These are phyloP conservation scores for Paramormyrops kingsleyae DNA, from an alignment of 2,113 vertebrate species.

Conservation along the genomic window DNA sequence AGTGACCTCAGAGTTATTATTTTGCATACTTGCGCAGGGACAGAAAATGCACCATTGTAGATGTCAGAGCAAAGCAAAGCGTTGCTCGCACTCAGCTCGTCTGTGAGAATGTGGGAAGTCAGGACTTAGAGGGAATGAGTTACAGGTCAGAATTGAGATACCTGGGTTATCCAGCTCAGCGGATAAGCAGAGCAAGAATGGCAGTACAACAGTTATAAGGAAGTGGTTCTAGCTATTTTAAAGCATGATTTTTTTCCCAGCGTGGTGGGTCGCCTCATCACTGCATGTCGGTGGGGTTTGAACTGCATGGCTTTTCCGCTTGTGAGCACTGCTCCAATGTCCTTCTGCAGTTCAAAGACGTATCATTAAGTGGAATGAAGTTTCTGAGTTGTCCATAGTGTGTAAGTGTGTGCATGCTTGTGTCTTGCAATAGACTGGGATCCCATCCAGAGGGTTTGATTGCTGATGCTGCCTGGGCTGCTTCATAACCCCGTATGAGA, in stretches of 20 bases:
- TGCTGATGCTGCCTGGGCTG: neutral
- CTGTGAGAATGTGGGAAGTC: slow-evolving; percentile 29
- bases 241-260: slow-evolving; percentile 21
- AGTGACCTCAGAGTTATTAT: slow-evolving; percentile 36
- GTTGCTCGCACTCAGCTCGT: slow-evolving; percentile 20
- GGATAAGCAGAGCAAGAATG: slow-evolving; percentile 12
- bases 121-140: slow-evolving; percentile 10
- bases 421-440: neutral
- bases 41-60: slow-evolving; percentile 35
- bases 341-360: neutral
- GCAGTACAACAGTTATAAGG: slow-evolving; percentile 22
- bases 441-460: neutral
- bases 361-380: neutral
- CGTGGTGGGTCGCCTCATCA: neutral
- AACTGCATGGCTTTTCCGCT: neutral
- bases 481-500: neutral
- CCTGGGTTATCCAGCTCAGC: neutral
- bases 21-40: slow-evolving; percentile 38
- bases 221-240: slow-evolving; percentile 24
- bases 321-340: neutral
- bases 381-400: neutral
- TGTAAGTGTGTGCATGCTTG: neutral
- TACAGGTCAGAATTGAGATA: slow-evolving; percentile 37
- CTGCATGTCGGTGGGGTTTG: neutral
- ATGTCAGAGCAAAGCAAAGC: slow-evolving; percentile 31